A percentile compares a stretch with the other conserved stretches of the same genome.
These are phyloP conservation scores for Cirrhinus molitorella DNA, from an alignment of 2,797 vertebrate species.

Conservation along the genomic window DNA sequence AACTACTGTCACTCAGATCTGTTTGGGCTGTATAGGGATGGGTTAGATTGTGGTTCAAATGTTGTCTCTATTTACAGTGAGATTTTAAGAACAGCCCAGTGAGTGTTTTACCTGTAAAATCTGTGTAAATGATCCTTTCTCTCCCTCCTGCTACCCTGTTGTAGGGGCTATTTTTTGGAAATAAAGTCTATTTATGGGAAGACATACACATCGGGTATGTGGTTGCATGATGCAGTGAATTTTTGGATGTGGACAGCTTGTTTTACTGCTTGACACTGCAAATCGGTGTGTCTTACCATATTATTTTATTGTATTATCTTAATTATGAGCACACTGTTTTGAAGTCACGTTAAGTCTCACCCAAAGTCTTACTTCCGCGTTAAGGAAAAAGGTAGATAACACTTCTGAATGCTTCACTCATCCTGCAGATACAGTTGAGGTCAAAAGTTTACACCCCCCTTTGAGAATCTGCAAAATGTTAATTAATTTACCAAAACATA, in stretches of 20 bases:
- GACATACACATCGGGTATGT: background rate
- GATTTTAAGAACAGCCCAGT: slow-evolving; percentile 53
- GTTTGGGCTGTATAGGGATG: slow-evolving; percentile 61
- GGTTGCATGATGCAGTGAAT: background rate
- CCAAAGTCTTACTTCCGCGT: too few relatives aligned
- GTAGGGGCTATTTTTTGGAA: slow-evolving; percentile 61
- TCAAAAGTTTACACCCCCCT: too few relatives aligned
- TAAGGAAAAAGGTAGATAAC: too few relatives aligned
- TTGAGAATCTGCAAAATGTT: too few relatives aligned
- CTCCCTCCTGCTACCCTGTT: slow-evolving; percentile 50
- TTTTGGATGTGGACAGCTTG: background rate
- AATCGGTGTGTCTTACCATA: too few relatives aligned
- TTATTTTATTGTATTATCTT: too few relatives aligned
- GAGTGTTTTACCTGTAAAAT: slow-evolving; percentile 55
- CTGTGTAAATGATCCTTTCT: slow-evolving; percentile 54
- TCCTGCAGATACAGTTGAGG: too few relatives aligned
- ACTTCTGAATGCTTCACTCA: background rate
- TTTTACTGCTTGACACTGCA: too few relatives aligned
- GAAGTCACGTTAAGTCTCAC: too few relatives aligned
- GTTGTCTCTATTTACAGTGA: slow-evolving; percentile 35
- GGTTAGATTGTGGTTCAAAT: slow-evolving; percentile 42
- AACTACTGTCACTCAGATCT: background rate
- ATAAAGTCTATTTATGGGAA: slow-evolving; percentile 66
- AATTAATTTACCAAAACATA: too few relatives aligned
- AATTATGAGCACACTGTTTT: too few relatives aligned